Evolutionary conservation across 2,113 vertebrate species (phyloP).

Genomic region (Acinonyx jubatus): DNA sequence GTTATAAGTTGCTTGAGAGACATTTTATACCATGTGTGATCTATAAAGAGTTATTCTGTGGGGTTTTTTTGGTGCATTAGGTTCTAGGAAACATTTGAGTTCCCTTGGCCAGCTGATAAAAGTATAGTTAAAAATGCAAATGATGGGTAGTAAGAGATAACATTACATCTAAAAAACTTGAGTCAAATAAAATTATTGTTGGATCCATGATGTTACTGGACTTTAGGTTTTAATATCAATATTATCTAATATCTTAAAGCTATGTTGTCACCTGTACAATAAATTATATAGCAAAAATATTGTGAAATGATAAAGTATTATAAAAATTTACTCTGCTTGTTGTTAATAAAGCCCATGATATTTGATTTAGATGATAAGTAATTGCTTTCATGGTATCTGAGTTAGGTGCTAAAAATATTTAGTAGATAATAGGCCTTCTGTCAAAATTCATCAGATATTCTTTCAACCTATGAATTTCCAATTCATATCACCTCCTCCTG

Average conservation of each 20-base stretch:
- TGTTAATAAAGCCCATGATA: slow-evolving; percentile 34
- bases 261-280: neutral
- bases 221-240: neutral
- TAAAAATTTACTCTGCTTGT: neutral
- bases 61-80: neutral
- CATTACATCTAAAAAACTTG: neutral
- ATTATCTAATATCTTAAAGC: neutral
- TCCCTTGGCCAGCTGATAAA: neutral
- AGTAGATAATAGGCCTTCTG: slow-evolving; percentile 50
- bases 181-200: neutral
- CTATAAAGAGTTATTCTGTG: neutral
- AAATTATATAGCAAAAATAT: neutral
- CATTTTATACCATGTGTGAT: neutral
- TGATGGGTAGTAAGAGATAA: neutral
- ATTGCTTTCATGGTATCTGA: slow-evolving; percentile 60
- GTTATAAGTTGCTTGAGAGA: neutral
- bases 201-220: neutral
- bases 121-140: neutral
- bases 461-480: slow-evolving; percentile 60
- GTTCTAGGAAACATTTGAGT: neutral
- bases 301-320: slow-evolving; percentile 3
- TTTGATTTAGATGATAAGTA: slow-evolving; percentile 63
- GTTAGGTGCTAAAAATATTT: slow-evolving; percentile 69
- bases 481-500: slow-evolving; percentile 35
- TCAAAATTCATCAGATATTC: slow-evolving; percentile 74